Conservation (phyloP, 2,888 invertebrate genomes). For the Germaria angustata region DNA sequence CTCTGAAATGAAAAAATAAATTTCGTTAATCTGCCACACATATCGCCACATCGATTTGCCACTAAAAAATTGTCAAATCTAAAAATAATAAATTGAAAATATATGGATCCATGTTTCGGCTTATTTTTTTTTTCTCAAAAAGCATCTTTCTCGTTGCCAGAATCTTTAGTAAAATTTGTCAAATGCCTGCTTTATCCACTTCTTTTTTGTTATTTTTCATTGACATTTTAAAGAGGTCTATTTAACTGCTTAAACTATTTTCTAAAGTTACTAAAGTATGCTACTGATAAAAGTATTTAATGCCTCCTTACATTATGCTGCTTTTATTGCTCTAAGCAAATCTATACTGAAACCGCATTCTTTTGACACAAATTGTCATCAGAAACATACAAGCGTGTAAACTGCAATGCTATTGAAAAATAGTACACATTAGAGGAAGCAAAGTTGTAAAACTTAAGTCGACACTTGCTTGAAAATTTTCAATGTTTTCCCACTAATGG, state of each 20-base stretch:
- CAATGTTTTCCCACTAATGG: not conserved
- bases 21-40: too few relatives aligned
- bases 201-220: not conserved
- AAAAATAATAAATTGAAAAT: too few relatives aligned
- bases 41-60: too few relatives aligned
- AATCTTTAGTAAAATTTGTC: not conserved
- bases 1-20: too few relatives aligned
- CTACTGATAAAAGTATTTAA: constrained; percentile 22
- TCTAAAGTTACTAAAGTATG: not conserved
- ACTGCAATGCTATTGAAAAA: not conserved
- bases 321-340: not conserved
- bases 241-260: constrained; percentile 24
- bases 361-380: not conserved
- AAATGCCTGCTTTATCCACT: constrained; percentile 28
- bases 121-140: too few relatives aligned
- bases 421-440: not conserved
- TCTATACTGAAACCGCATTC: not conserved
- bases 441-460: not conserved
- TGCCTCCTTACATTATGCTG: constrained; percentile 29
- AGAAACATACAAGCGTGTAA: not conserved
- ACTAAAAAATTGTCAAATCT: too few relatives aligned
- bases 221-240: not conserved
- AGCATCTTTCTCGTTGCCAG: too few relatives aligned
- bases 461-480: not conserved
- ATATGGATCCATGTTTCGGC: too few relatives aligned